Conservation (phyloP, 2,113 vertebrate genomes). For the Hemiscyllium ocellatum region DNA sequence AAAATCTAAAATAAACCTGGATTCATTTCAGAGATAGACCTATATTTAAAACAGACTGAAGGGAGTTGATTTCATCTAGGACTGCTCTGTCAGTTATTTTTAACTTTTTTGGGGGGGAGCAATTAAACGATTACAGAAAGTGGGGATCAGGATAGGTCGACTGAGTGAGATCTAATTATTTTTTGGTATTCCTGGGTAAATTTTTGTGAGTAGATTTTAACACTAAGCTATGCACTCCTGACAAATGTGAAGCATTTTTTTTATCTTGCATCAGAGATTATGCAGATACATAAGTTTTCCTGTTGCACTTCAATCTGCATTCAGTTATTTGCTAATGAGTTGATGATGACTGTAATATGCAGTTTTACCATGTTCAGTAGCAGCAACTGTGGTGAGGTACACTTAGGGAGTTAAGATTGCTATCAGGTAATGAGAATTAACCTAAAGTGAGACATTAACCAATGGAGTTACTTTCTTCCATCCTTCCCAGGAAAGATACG, state of each 20-base stretch:
- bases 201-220: neutral
- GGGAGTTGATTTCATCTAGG: conserved; percentile 8
- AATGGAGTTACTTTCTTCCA: neutral
- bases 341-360: neutral
- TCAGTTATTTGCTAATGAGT: conserved; percentile 4
- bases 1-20: conserved; percentile 25
- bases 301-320: neutral
- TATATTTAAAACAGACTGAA: neutral
- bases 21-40: conserved; percentile 27
- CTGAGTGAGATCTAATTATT: neutral
- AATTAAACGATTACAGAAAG: neutral
- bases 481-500: neutral
- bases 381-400: conserved; percentile 6
- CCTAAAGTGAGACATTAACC: neutral
- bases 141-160: too few relatives aligned
- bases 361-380: too few relatives aligned
- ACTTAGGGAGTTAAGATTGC: conserved; percentile 9
- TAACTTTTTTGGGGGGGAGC: neutral
- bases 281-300: neutral
- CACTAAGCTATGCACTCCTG: neutral
- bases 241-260: neutral
- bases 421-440: neutral
- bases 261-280: neutral
- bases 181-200: neutral
- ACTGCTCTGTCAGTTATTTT: neutral